Conservation (phyloP, 1,140 invertebrate genomes). For the Homarus americanus region DNA sequence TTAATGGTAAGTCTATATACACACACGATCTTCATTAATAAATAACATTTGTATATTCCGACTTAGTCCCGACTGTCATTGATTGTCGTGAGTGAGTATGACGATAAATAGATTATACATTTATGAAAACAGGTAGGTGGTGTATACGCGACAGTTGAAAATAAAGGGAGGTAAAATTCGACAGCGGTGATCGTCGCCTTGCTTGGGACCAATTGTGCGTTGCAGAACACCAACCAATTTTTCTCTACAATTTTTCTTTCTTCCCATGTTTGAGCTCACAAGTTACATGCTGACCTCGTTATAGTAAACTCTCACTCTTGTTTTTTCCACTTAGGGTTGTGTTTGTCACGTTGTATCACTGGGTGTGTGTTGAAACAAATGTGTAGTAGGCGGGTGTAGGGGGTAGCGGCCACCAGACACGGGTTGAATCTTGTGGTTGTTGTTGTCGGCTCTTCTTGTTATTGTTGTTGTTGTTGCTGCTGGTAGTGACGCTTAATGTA, state of each 20-base stretch:
- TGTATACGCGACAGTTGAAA: neutral
- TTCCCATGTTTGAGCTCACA: conserved; percentile 9
- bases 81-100: neutral
- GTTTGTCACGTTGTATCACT: too few relatives aligned
- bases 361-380: too few relatives aligned
- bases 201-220: conserved; percentile 12
- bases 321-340: too few relatives aligned
- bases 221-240: neutral
- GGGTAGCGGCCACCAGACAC: too few relatives aligned
- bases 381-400: too few relatives aligned
- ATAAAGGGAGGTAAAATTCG: neutral
- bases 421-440: too few relatives aligned
- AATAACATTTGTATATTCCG: too few relatives aligned
- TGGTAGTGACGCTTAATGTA: too few relatives aligned
- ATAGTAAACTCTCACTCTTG: too few relatives aligned
- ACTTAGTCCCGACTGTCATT: neutral
- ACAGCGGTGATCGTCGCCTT: neutral
- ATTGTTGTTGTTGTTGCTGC: too few relatives aligned
- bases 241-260: neutral
- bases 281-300: conserved; percentile 1
- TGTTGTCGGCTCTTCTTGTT: too few relatives aligned
- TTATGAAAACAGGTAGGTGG: neutral
- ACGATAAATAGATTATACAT: neutral
- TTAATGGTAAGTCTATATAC: neutral
- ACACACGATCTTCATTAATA: neutral